phyloP scores from a whole-genome alignment of 37 sponge, comb jelly and placozoan species.

The Spongilla lacustris region DNA sequence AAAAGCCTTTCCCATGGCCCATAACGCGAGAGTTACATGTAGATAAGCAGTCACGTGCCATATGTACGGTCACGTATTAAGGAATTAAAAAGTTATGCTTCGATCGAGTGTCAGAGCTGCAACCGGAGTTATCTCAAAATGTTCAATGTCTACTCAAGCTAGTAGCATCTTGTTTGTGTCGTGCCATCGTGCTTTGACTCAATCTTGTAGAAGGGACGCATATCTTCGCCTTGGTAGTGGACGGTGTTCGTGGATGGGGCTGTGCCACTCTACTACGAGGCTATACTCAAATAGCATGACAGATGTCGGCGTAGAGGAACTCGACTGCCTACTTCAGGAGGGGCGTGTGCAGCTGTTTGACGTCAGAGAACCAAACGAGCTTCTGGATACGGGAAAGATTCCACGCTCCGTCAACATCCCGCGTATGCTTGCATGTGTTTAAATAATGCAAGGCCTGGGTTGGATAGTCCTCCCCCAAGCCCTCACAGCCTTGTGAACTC shows the following conservation, averaged over 20 bases:
- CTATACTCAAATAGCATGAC: neutral
- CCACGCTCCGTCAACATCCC: slow-evolving; percentile 80
- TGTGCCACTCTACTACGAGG: neutral
- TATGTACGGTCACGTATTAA: no score
- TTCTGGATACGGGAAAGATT: slow-evolving; percentile 58
- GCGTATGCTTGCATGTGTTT: slow-evolving; percentile 39
- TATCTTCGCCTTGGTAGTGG: neutral
- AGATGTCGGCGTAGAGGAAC: neutral
- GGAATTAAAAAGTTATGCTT: neutral
- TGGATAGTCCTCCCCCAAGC: no score
- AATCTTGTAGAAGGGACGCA: neutral
- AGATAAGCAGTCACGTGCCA: neutral
- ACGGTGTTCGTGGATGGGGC: neutral
- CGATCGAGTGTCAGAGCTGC: neutral
- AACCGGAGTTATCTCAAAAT: neutral
- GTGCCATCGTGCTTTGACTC: neutral
- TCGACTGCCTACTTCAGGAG: neutral
- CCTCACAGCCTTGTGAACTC: no score
- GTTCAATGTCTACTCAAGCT: neutral
- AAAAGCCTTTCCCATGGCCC: neutral
- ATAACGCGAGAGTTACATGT: neutral
- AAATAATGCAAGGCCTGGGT: no score
- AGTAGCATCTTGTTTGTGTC: neutral
- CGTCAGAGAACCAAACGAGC: slow-evolving; percentile 83
- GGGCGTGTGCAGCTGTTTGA: slow-evolving; percentile 66